These are phyloP conservation scores for Eristalinus sepulchralis DNA, from an alignment of 2,888 invertebrate species.

Conservation along the genomic window DNA sequence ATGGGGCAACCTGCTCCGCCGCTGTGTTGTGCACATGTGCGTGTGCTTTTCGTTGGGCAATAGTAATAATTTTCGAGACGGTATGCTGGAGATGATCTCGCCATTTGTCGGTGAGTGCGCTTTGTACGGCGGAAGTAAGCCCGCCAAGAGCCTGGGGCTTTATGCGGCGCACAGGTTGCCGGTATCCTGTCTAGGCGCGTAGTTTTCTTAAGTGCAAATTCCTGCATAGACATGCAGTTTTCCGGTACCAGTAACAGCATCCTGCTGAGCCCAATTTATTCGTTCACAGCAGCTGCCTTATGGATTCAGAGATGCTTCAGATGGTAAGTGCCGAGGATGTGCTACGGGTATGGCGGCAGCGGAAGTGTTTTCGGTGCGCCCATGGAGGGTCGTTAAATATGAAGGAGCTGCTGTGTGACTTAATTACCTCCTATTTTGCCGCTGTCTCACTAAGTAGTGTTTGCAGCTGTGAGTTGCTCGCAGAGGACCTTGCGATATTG, in stretches of 20 bases:
- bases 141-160: background rate
- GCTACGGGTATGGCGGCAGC: background rate
- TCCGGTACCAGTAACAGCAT: constrained; percentile 52
- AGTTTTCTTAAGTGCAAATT: constrained; percentile 38
- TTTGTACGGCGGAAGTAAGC: background rate
- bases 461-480: constrained; percentile 39
- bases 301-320: constrained; percentile 43
- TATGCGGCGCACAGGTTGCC: constrained; percentile 1
- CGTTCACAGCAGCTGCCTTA: constrained; percentile 32
- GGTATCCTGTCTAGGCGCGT: constrained; percentile 32
- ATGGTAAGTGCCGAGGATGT: background rate
- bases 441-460: background rate
- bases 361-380: constrained; percentile 19
- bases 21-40: background rate
- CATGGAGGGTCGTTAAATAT: constrained; percentile 27
- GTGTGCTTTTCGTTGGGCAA: constrained; percentile 17
- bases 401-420: constrained; percentile 25
- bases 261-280: constrained; percentile 62
- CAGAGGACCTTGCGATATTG: constrained; percentile 43
- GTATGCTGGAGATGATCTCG: constrained; percentile 52
- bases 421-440: constrained; percentile 27
- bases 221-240: constrained; percentile 52
- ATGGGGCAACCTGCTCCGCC: constrained; percentile 29
- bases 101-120: constrained; percentile 37
- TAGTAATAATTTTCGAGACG: constrained; percentile 51